Evolutionary conservation across 2,797 vertebrate genomes (phyloP).

Genomic region (Xenentodon cancila): DNA sequence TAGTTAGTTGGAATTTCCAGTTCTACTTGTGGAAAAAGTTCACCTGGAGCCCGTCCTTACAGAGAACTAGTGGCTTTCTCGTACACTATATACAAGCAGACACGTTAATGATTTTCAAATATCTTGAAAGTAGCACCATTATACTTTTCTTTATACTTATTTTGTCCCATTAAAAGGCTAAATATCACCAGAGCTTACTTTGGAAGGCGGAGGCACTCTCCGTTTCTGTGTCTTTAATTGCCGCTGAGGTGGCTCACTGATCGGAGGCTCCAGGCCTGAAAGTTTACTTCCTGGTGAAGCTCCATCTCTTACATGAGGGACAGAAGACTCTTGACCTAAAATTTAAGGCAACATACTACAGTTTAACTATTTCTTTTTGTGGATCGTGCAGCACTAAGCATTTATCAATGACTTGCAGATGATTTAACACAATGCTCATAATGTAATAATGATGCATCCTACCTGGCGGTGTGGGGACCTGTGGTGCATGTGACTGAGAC

Average conservation of each 20-base stretch:
- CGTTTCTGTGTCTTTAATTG: constrained; percentile 91
- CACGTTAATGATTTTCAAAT: neutral
- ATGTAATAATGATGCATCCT: constrained; percentile 9
- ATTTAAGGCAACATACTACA: neutral
- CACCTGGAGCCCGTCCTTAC: too few species aligned
- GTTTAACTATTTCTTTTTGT: neutral
- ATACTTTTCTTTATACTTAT: neutral
- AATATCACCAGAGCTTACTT: constrained; percentile 75
- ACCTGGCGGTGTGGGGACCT: constrained; percentile 84
- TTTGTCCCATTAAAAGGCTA: neutral
- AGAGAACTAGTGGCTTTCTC: too few species aligned
- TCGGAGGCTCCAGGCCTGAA: constrained; percentile 56
- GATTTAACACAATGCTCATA: too few species aligned
- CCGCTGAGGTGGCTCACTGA: constrained; percentile 78
- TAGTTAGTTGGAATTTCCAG: too few species aligned
- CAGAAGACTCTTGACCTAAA: constrained; percentile 73
- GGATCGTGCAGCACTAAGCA: neutral
- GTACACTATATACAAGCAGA: too few species aligned
- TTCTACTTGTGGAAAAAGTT: too few species aligned
- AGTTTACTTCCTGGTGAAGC: constrained; percentile 72
- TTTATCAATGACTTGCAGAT: neutral
- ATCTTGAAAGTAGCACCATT: neutral
- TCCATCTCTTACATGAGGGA: constrained; percentile 61
- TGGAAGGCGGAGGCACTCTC: constrained; percentile 89
- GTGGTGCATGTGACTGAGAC: constrained; percentile 77